These are phyloP conservation scores for Cynopterus brachyotis DNA, from an alignment of 2,113 vertebrate genomes.

Conservation along the genomic window DNA sequence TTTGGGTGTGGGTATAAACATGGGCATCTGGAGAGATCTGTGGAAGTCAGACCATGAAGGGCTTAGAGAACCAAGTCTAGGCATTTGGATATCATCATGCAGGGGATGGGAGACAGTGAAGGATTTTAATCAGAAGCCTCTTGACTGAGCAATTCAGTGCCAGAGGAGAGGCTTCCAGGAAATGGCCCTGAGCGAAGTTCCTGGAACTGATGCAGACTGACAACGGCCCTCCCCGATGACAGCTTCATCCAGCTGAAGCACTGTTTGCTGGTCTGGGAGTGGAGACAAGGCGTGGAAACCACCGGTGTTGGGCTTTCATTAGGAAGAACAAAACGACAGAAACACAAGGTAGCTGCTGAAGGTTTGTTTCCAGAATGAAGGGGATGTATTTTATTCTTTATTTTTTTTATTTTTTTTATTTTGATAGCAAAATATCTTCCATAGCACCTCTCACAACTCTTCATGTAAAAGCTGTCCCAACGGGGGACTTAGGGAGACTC, in stretches of 20 bases:
- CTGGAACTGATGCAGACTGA: not conserved
- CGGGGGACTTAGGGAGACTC: not conserved
- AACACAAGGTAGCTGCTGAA: rapidly evolving
- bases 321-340: not conserved
- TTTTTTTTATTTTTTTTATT: no score
- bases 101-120: not conserved
- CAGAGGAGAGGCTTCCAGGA: not conserved
- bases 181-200: rapidly evolving
- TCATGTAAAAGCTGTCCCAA: not conserved
- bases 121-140: not conserved
- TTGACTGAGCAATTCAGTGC: not conserved
- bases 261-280: not conserved
- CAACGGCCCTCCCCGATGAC: rapidly evolving
- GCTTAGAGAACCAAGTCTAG: not conserved
- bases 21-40: not conserved
- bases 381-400: not conserved
- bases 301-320: rapidly evolving
- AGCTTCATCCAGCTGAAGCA: not conserved
- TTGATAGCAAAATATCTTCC: not conserved
- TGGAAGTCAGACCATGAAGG: not conserved
- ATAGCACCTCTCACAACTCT: not conserved
- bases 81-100: not conserved
- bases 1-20: not conserved
- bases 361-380: not conserved
- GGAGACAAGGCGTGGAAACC: not conserved